A percentile compares a stretch with the other conserved stretches of the same genome.
These are phyloP conservation scores for Bursaphelenchus mucronatus DNA, from an alignment of 1,140 invertebrate species.

Conservation along the genomic window DNA sequence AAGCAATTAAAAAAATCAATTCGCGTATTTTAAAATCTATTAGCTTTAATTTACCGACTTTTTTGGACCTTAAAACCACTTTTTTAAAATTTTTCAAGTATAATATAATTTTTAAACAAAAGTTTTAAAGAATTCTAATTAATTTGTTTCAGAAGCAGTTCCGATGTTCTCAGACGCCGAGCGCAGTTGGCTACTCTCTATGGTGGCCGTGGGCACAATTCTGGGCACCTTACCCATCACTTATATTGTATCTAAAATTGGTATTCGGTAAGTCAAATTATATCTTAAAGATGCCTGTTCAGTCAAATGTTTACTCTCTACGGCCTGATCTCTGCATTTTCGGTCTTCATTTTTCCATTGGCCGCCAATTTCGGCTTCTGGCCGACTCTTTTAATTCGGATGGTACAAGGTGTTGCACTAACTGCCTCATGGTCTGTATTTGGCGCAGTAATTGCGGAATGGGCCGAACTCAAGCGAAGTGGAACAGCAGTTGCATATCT, in stretches of 20 bases:
- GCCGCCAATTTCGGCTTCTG: background rate
- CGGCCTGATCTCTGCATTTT: background rate
- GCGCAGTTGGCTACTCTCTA: slow-evolving; percentile 5
- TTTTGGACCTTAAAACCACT: no score
- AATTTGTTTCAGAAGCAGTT: no score
- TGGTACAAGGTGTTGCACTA: slow-evolving; percentile 3
- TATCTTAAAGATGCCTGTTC: background rate
- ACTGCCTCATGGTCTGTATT: slow-evolving; percentile 1
- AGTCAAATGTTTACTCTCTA: slow-evolving; percentile 5
- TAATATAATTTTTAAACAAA: no score
- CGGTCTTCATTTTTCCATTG: background rate
- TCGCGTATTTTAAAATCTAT: no score
- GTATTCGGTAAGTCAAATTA: background rate
- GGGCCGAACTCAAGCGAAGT: background rate
- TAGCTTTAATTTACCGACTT: no score
- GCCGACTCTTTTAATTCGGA: background rate
- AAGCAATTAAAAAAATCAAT: no score
- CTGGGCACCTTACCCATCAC: background rate
- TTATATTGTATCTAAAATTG: background rate
- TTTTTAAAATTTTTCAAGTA: no score
- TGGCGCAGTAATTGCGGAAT: slow-evolving; percentile 6
- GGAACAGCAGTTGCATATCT: slow-evolving; percentile 14
- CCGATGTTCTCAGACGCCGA: background rate
- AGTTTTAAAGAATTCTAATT: no score
- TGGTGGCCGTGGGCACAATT: background rate